Evolutionary conservation across 2,888 invertebrate species (phyloP), one percentile per base, ranked within the genome.

Genomic region (Catocala fraxini): DNA sequence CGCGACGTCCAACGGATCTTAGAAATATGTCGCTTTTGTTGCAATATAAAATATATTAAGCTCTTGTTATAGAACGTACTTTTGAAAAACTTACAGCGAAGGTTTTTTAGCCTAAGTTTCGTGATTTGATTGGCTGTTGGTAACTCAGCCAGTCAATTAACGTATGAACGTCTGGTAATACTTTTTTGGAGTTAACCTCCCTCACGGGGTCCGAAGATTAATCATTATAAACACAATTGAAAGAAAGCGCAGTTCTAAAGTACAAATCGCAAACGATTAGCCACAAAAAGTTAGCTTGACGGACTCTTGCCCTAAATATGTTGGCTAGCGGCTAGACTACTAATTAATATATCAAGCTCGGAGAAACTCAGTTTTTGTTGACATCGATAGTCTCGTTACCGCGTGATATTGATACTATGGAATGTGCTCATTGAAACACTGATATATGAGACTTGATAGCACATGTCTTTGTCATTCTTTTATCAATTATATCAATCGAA

Each of bases 281-380:
- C 42, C 34, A 35, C 46, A 52, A n/a, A 41, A 42, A 6, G 33
- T 56, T 33, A 12, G 56, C 47, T 13, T 5, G 6, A 15, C 34
- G 33, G 5, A 3, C 11, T 7, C 35, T 0, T 34, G 7, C 0
- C 56, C 7, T 52, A 56, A 39, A 51, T 11, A 43, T 39, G 48
- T n/a, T 6, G 11, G 11, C 11, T 49, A 42, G 42, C 25, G 7
- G 25, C 47, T 46, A 25, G n/a, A 57, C 48, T 0, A 59, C 11
- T 51, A 51, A 54, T 58, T 58, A 63, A 57, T 53, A 54, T 51
- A 54, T 57, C 57, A 54, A 13, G 48, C 15, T 48, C 6, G 13
- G 47, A 53, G 59, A 59, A 59, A 59, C 13, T 0, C 15, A 41
- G 47, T 59, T 59, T 58, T 59, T 59, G 42, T 41, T 4, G 47